Evolutionary conservation across 2,797 vertebrate genomes (phyloP).

Genomic region (Bradypodion ventrale): DNA sequence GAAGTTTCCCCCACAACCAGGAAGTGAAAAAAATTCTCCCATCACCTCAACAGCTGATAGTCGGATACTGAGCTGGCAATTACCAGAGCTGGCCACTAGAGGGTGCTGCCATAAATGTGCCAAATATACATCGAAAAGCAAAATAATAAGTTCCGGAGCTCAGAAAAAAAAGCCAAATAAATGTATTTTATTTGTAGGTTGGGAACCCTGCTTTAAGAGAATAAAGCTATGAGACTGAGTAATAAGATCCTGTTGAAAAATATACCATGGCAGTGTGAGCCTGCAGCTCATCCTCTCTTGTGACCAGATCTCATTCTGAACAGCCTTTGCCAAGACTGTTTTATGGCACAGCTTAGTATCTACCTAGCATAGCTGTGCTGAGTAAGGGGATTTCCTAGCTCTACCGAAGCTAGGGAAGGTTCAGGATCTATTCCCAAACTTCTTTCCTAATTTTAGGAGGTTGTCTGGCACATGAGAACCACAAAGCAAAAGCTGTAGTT

Average conservation of each 20-base stretch:
- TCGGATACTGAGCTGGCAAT: too few relatives aligned
- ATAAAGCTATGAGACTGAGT: not conserved
- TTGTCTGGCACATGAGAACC: not conserved
- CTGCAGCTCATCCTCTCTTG: not conserved
- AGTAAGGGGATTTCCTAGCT: not conserved
- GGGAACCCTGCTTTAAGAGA: not conserved
- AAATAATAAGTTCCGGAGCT: too few relatives aligned
- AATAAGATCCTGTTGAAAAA: constrained; percentile 18
- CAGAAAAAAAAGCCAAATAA: too few relatives aligned
- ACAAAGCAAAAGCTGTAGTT: not conserved
- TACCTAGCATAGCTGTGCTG: constrained; percentile 13
- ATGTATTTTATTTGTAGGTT: too few relatives aligned
- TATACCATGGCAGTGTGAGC: not conserved
- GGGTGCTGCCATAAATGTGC: too few relatives aligned
- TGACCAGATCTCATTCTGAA: not conserved
- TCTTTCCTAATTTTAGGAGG: not conserved
- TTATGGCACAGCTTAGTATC: not conserved
- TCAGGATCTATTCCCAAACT: not conserved
- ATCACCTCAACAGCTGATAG: too few relatives aligned
- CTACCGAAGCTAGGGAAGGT: not conserved
- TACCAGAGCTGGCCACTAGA: too few relatives aligned
- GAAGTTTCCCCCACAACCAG: too few relatives aligned
- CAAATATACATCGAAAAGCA: too few relatives aligned
- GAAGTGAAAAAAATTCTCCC: too few relatives aligned
- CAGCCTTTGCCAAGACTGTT: not conserved